Evolutionary conservation across 1,140 invertebrate species (phyloP).

Genomic region (Pachyrhynchus sulphureomaculatus): DNA sequence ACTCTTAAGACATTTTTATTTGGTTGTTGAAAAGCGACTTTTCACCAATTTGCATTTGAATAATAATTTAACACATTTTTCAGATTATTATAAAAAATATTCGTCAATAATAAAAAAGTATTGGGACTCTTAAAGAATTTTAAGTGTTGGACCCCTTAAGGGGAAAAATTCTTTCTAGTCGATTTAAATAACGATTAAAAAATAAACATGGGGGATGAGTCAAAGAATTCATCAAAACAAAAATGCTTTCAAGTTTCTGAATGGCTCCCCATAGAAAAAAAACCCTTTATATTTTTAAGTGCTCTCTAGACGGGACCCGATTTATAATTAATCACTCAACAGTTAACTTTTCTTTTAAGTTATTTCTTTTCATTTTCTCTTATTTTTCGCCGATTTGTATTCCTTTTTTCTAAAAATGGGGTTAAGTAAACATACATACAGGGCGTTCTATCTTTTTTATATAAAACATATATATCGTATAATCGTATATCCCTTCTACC

Average conservation of each 20-base stretch:
- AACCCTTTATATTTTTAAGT: slow-evolving; percentile 42
- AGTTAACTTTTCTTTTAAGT: slow-evolving; percentile 32
- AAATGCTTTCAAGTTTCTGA: slow-evolving; percentile 34
- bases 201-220: slow-evolving; percentile 32
- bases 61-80: too few species aligned
- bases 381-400: slow-evolving; percentile 4
- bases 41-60: too few species aligned
- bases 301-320: slow-evolving; percentile 34
- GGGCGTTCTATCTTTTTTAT: not conserved
- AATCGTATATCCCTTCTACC: too few species aligned
- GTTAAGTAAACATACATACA: not conserved
- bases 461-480: not conserved
- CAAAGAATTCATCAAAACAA: slow-evolving; percentile 31
- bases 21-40: too few species aligned
- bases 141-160: slow-evolving; percentile 2
- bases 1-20: too few species aligned
- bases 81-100: too few species aligned
- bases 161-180: slow-evolving; percentile 1
- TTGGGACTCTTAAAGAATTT: not conserved
- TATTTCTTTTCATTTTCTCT: slow-evolving; percentile 24
- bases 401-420: slow-evolving; percentile 2
- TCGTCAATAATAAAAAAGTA: not conserved
- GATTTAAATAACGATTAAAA: slow-evolving; percentile 34
- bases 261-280: slow-evolving; percentile 35
- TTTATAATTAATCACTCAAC: slow-evolving; percentile 34